Base-by-base conservation (phyloP, 1,140 invertebrate species). In the Ceratitis capitata region DNA sequence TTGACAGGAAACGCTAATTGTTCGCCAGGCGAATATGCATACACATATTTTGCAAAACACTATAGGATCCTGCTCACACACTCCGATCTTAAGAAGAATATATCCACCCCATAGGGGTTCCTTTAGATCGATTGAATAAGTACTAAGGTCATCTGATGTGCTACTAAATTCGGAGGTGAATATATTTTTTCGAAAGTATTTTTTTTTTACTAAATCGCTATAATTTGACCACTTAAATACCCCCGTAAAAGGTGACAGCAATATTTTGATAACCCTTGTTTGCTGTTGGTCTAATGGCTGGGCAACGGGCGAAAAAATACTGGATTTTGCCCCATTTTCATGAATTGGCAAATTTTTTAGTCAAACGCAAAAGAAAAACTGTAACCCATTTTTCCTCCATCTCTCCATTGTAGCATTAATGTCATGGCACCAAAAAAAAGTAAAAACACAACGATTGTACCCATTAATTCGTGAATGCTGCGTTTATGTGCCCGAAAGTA, bases 291-390 rank as follows among this genome's bases (percentile, higher is more conserved):
- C 14, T 49, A 23, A 9, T 56, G 45, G 45, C 12, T 5, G 45
- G 45, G 45, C 45, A 5, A 47, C 51, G 23, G n/a, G 23, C 26
- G 58, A 64, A n/a, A n/a, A 56, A 19, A 56, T n/a, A n/a, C 23
- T 23, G 51, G 19, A n/a, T 56, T 56, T 56, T 56, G n/a, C 51
- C 14, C 19, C n/a, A n/a, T 23, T 56, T 2, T 47, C 39, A 7
- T 26, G 39, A 45, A 78, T 78, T 78, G 69, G 12, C n/a, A 78
- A 78, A 78, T 35, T 78, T 78, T n/a, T 78, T 26, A 19, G 12
- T n/a, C 4, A 29, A 47, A 47, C n/a, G 19, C 35, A 45, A 35
- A 35, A 69, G 39, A 78, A 23, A 61, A 23, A 61, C 56, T 29
- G 1, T 16, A 26, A 12, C 16, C 4, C 51, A 5, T 16, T 19